These are phyloP conservation scores for Lepisosteus osseus DNA, from an alignment of 2,113 vertebrate genomes.

Conservation along the genomic window DNA sequence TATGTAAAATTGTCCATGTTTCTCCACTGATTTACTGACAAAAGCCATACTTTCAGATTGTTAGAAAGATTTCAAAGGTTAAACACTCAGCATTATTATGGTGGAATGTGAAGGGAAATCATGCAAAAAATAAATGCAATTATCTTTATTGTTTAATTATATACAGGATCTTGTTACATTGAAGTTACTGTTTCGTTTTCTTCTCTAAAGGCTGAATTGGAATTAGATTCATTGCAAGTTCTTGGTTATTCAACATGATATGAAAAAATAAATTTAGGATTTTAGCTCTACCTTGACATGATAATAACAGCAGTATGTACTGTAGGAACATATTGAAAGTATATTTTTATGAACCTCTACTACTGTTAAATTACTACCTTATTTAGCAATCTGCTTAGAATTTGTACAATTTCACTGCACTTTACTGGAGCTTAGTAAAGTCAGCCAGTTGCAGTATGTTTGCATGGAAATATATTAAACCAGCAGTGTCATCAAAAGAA, in stretches of 20 bases:
- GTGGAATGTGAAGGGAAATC: conserved; percentile 67
- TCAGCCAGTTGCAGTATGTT: conserved; percentile 7
- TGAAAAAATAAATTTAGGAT: conserved; percentile 9
- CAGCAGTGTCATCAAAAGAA: too few species aligned
- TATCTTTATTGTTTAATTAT: conserved; percentile 69
- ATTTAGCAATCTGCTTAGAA: too few species aligned
- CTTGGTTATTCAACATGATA: conserved; percentile 16
- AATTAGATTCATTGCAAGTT: conserved; percentile 5
- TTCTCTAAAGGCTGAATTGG: conserved; percentile 14
- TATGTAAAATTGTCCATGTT: conserved; percentile 27
- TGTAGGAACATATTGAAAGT: conserved; percentile 5
- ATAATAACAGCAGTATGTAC: conserved; percentile 14
- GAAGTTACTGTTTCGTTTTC: conserved; percentile 50
- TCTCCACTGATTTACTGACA: conserved; percentile 62
- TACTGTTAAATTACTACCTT: conserved; percentile 15
- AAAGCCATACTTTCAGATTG: conserved; percentile 65
- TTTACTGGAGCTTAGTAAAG: not conserved
- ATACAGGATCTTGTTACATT: conserved; percentile 64
- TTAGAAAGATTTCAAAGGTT: conserved; percentile 57
- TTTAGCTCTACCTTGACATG: conserved; percentile 3
- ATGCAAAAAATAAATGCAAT: conserved; percentile 58
- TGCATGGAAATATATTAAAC: too few species aligned
- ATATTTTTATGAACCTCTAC: conserved; percentile 14
- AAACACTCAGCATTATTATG: conserved; percentile 53
- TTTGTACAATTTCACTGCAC: too few species aligned